Evolutionary conservation across 2,113 vertebrate species (phyloP), one percentile per base, ranked within the genome.

Genomic region (Thinocorus orbignyianus): DNA sequence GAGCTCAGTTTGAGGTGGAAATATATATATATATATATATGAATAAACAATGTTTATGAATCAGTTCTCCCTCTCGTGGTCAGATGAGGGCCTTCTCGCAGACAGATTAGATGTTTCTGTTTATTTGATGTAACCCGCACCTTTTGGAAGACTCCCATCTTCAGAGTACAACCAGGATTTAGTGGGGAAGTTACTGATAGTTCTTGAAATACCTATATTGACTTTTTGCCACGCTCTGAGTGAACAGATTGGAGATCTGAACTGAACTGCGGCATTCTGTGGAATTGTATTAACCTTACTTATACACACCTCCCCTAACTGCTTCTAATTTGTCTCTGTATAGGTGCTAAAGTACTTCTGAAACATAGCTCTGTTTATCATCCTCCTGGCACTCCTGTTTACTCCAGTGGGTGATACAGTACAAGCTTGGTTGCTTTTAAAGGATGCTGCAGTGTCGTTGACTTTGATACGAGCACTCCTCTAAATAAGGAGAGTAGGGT

Each of bases 41-140:
- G 86, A 92, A 81, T 81, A 90, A 94, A 86, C 83, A 92, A 93
- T 26, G 72, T 55, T 17, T 84, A 61, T 55, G 90, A 93, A 90
- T 96, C 88, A 92, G 4, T 93, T 95, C 93, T 95, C 95, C 95
- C 95, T 96, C 95, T 96, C 93, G 93, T 97, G 96, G 95, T 96
- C 95, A 96, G 77, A 96, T 42, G 61, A 81, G 65, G 80, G 71
- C 90, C 60, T 92, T 95, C 65, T 93, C 71, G 14, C 60, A 74
- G 64, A 64, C 51, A 4, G 30, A 35, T 49, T 79, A 52, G 48
- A 46, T 52, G 46, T 54, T 78, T 62, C 74, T 86, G 20, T 52
- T 37, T 39, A 8, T 74, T 81, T 88, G 70, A 88, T 74, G 44
- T 68, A 86, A 68, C 86, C 65, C 86, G 82, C 37, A 66, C 60